phyloP scores from a whole-genome alignment of 37 sponge, comb jelly and placozoan genomes.

The Hexactinellida sp. region DNA sequence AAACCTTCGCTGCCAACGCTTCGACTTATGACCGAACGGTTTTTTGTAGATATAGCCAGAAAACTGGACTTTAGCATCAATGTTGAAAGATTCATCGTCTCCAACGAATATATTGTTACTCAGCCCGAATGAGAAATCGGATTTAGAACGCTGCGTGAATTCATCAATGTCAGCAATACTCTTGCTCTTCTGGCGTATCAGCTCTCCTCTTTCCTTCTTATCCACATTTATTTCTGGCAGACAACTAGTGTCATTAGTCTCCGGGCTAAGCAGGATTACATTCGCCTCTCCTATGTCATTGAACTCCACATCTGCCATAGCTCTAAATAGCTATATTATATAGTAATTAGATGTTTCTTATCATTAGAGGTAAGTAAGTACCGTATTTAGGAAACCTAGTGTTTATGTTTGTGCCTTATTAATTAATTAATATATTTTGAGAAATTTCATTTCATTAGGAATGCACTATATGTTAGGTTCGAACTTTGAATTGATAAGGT shows the following conservation, averaged over 20 bases:
- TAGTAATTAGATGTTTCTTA: too few species aligned
- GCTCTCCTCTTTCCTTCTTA: not conserved
- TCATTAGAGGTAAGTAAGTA: too few species aligned
- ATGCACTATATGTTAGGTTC: too few species aligned
- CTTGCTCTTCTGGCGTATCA: not conserved
- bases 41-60: not conserved
- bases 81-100: conserved; percentile 5
- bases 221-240: not conserved
- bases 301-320: too few species aligned
- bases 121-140: not conserved
- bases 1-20: conserved; percentile 50
- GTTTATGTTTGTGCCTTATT: too few species aligned
- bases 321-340: too few species aligned
- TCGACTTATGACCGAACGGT: not conserved
- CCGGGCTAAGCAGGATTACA: not conserved
- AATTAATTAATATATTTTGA: too few species aligned
- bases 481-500: too few species aligned
- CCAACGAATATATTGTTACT: not conserved
- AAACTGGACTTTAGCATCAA: conserved; percentile 6
- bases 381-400: too few species aligned
- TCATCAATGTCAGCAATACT: not conserved
- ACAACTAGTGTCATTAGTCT: not conserved
- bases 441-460: too few species aligned
- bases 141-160: not conserved
- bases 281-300: not conserved